Percentiles rank a stretch among this genome's conserved stretches.
These are phyloP conservation scores for Ceyx melanurus DNA, from an alignment of 2,113 vertebrate species.

Conservation along the genomic window DNA sequence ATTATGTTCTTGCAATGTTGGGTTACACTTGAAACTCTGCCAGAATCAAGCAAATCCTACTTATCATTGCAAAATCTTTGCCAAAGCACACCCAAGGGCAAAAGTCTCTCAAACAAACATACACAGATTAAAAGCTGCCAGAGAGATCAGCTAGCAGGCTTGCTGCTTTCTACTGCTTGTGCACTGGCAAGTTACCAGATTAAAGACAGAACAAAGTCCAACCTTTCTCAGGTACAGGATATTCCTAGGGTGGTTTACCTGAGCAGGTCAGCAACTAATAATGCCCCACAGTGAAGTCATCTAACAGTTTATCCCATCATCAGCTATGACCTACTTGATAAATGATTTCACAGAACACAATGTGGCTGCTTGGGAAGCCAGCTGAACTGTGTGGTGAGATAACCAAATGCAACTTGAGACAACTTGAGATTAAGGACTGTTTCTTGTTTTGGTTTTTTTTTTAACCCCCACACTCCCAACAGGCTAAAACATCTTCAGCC, in stretches of 20 bases:
- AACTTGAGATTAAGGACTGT: neutral
- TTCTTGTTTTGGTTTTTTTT: neutral
- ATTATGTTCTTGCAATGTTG: neutral
- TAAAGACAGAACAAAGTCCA: neutral
- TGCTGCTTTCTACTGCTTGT: neutral
- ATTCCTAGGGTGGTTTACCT: neutral
- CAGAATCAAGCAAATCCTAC: conserved; percentile 42
- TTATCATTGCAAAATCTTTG: conserved; percentile 38
- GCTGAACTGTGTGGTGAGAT: neutral
- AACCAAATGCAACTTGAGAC: neutral
- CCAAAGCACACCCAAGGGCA: conserved; percentile 48
- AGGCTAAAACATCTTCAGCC: neutral
- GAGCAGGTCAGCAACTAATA: neutral
- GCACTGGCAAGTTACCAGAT: neutral
- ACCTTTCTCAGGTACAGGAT: neutral
- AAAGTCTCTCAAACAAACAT: conserved; percentile 32
- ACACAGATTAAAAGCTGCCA: conserved; percentile 13
- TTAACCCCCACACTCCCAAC: neutral
- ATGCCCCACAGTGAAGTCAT: neutral
- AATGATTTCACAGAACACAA: neutral
- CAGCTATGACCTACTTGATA: neutral
- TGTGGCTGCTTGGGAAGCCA: neutral
- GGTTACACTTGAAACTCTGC: conserved; percentile 30
- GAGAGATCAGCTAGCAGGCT: neutral
- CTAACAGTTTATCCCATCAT: neutral